phyloP scores from a whole-genome alignment of 2,113 vertebrate species.

The Osmerus mordax region DNA sequence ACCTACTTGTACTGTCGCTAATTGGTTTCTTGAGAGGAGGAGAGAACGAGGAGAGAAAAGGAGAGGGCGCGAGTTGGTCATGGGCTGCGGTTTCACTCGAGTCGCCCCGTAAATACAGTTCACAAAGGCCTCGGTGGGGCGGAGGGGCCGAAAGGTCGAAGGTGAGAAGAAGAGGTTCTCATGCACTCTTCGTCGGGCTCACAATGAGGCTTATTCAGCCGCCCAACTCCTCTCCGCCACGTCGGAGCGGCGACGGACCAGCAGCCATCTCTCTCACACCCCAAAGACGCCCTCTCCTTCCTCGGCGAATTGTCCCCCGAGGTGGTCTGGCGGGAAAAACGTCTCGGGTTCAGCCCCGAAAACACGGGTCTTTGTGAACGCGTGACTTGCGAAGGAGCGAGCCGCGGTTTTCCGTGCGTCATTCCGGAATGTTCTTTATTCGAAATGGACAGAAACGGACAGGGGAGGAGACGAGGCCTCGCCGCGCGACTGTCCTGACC shows the following conservation, averaged over 20 bases:
- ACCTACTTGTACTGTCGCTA: slow-evolving; percentile 81
- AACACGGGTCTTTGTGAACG: too few relatives aligned
- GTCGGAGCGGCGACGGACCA: slow-evolving; percentile 27
- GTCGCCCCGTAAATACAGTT: slow-evolving; percentile 67
- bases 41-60: slow-evolving; percentile 66
- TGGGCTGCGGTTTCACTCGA: slow-evolving; percentile 69
- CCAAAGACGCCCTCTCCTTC: too few relatives aligned
- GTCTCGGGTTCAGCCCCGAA: too few relatives aligned
- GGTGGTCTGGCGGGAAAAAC: too few relatives aligned
- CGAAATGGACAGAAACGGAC: too few relatives aligned
- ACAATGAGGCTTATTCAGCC: slow-evolving; percentile 70
- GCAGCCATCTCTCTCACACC: slow-evolving; percentile 18
- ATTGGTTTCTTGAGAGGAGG: slow-evolving; percentile 78
- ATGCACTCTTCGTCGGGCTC: slow-evolving; percentile 58
- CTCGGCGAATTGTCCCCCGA: too few relatives aligned
- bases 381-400: too few relatives aligned
- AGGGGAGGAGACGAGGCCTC: too few relatives aligned
- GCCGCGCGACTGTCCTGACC: too few relatives aligned
- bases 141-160: slow-evolving; percentile 50
- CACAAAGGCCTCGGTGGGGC: slow-evolving; percentile 72
- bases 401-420: too few relatives aligned
- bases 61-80: slow-evolving; percentile 65
- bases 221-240: slow-evolving; percentile 40
- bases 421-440: too few relatives aligned
- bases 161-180: slow-evolving; percentile 70